Evolutionary conservation across 2,888 invertebrate species (phyloP).

Genomic region (Limnephilus marmoratus): DNA sequence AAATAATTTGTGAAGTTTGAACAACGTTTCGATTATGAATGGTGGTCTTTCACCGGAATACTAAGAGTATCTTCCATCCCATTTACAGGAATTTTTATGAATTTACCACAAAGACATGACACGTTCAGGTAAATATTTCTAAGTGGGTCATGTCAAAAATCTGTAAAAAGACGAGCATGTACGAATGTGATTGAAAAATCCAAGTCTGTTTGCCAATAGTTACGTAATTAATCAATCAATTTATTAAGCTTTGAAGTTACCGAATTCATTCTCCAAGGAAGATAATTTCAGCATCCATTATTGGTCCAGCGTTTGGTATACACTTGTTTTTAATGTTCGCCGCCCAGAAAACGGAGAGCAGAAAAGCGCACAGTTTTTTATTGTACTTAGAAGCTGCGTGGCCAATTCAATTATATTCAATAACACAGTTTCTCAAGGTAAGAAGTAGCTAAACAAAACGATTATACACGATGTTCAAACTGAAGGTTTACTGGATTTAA

Average conservation of each 20-base stretch:
- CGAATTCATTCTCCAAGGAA: background rate
- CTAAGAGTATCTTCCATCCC: too few species aligned
- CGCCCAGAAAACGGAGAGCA: background rate
- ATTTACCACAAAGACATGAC: too few species aligned
- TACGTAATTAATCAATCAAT: background rate
- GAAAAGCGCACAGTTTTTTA: background rate
- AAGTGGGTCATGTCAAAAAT: too few species aligned
- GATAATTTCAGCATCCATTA: conserved; percentile 43
- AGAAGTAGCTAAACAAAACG: conserved; percentile 58
- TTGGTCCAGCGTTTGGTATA: background rate
- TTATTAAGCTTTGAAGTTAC: background rate
- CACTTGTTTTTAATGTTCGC: conserved; percentile 31
- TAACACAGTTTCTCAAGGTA: conserved; percentile 61
- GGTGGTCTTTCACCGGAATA: too few species aligned
- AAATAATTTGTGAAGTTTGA: too few species aligned
- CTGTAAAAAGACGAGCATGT: background rate
- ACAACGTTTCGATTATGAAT: too few species aligned
- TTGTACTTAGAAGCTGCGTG: conserved; percentile 31
- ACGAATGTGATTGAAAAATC: background rate
- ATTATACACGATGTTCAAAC: conserved; percentile 54
- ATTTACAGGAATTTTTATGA: too few species aligned
- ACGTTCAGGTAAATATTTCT: too few species aligned
- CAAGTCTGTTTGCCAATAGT: background rate
- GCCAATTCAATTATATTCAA: conserved; percentile 62
- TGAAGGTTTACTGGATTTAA: background rate